Percentiles rank a stretch among this genome's conserved stretches.
phyloP scores from a whole-genome alignment of 2,113 vertebrate species.

The Narcine bancroftii region DNA sequence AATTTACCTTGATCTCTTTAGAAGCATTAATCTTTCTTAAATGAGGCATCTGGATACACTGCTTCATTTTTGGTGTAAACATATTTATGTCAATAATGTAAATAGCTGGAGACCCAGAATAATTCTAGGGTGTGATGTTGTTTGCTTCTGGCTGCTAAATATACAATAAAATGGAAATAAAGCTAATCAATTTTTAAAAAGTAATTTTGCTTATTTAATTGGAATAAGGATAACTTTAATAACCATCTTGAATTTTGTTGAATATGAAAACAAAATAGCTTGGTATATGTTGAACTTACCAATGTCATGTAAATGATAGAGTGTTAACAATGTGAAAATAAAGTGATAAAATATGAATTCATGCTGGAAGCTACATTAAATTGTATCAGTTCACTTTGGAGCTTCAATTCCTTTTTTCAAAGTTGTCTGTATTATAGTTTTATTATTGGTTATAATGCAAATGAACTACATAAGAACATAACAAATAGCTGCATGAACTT shows the following conservation, averaged over 20 bases:
- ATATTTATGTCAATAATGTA: constrained; percentile 27
- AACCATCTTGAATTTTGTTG: not conserved
- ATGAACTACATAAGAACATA: no score
- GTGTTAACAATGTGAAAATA: not conserved
- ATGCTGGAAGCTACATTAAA: not conserved
- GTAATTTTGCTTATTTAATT: not conserved
- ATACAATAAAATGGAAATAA: not conserved
- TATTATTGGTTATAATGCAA: not conserved
- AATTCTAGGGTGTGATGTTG: not conserved
- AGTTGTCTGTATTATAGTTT: not conserved
- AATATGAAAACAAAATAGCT: not conserved
- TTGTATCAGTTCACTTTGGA: not conserved
- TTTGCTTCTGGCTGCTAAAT: not conserved
- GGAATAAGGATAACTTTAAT: not conserved
- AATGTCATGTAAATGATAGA: not conserved
- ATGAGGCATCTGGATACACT: not conserved
- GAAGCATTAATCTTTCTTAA: constrained; percentile 6
- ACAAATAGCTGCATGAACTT: no score
- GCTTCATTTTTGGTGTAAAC: not conserved
- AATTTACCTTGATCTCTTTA: not conserved
- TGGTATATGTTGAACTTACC: not conserved
- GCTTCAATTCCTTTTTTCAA: not conserved
- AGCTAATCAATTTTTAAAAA: not conserved
- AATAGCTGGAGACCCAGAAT: not conserved
- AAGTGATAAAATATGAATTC: not conserved